Percentiles rank a stretch among this genome's conserved stretches.
These are phyloP conservation scores for Oligia latruncula DNA, from an alignment of 2,888 invertebrate genomes.

Conservation along the genomic window DNA sequence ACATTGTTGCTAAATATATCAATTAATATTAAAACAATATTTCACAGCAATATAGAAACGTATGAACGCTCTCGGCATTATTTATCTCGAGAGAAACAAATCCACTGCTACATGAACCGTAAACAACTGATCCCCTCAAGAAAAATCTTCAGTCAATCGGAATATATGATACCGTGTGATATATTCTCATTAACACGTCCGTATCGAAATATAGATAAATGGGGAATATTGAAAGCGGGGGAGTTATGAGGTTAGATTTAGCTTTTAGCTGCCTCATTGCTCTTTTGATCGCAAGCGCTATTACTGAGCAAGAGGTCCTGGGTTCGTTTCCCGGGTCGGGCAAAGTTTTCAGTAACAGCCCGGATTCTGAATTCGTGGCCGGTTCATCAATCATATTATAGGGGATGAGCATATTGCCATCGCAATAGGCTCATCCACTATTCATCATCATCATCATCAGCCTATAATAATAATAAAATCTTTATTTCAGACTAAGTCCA, in stretches of 20 bases:
- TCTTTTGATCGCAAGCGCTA: background rate
- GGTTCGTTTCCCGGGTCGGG: background rate
- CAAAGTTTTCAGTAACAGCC: too few species aligned
- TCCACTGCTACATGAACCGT: conserved; percentile 80
- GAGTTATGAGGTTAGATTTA: background rate
- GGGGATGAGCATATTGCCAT: too few species aligned
- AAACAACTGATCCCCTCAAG: conserved; percentile 82
- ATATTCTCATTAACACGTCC: conserved; percentile 63
- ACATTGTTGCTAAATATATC: background rate
- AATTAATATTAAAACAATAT: conserved; percentile 52
- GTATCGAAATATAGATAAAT: conserved; percentile 37
- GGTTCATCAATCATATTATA: too few species aligned
- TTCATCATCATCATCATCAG: too few species aligned
- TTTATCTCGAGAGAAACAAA: conserved; percentile 68
- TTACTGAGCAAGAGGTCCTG: background rate
- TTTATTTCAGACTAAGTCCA: too few species aligned
- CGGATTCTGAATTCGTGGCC: too few species aligned
- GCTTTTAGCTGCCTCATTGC: background rate
- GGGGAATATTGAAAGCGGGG: conserved; percentile 17
- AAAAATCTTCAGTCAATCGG: conserved; percentile 81
- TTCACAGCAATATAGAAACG: conserved; percentile 52
- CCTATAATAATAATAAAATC: too few species aligned
- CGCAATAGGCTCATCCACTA: too few species aligned
- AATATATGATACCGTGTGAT: conserved; percentile 77
- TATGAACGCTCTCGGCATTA: conserved; percentile 54